A percentile compares a stretch with the other conserved stretches of the same genome.
phyloP scores from a whole-genome alignment of 2,797 vertebrate genomes.

The Pempheris klunzingeri region DNA sequence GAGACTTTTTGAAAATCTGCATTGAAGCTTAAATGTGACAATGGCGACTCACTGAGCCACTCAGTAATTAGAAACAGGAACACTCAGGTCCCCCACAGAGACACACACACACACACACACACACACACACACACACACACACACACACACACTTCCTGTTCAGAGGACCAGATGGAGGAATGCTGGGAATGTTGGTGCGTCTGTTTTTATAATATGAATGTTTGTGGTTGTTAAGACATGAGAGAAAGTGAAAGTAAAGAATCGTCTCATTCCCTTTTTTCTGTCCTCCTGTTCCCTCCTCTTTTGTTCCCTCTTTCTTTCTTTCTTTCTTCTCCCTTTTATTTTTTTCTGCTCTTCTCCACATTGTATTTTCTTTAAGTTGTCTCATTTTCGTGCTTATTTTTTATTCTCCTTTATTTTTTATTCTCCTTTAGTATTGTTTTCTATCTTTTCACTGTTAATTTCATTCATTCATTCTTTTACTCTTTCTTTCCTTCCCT shows the following conservation, averaged over 20 bases:
- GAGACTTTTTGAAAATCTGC: background rate
- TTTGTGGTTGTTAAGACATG: constrained; percentile 26
- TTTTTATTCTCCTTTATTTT: too few relatives aligned
- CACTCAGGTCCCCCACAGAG: constrained; percentile 46
- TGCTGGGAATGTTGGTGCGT: constrained; percentile 69
- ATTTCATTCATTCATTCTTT: too few relatives aligned
- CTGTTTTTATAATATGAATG: constrained; percentile 11
- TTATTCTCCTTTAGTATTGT: too few relatives aligned
- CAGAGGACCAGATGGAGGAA: constrained; percentile 63
- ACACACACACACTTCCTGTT: constrained; percentile 60
- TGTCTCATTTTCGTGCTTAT: background rate
- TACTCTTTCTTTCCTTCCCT: background rate
- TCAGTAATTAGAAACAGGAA: constrained; percentile 76
- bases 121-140: constrained; percentile 31
- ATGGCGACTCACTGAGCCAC: constrained; percentile 19
- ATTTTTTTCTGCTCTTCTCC: background rate
- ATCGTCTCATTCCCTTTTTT: background rate
- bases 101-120: constrained; percentile 25
- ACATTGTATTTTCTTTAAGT: background rate
- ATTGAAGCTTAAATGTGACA: constrained; percentile 10
- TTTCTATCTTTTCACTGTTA: too few relatives aligned
- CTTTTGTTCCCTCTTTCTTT: background rate
- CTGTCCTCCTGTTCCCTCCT: background rate
- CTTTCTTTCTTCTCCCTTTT: background rate
- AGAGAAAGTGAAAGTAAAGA: constrained; percentile 55